Percentiles rank a stretch among this genome's conserved stretches.
phyloP scores from a whole-genome alignment of 2,888 invertebrate species.

The Cephonodes hylas region DNA sequence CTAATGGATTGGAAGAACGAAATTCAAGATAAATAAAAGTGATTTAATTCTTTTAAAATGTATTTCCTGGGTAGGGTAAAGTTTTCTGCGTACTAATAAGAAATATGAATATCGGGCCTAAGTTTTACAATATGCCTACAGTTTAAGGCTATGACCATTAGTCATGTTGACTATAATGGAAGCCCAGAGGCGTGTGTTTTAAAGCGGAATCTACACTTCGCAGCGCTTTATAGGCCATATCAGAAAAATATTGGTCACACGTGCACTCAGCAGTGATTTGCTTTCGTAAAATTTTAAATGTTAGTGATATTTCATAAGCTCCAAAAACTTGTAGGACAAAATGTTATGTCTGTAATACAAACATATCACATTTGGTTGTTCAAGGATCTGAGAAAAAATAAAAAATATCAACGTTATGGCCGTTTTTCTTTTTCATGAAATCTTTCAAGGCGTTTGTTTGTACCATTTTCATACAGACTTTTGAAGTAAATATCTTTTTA shows the following conservation, averaged over 20 bases:
- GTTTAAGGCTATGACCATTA: constrained; percentile 4
- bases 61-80: not conserved
- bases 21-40: not conserved
- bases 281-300: constrained; percentile 28
- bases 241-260: constrained; percentile 68
- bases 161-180: constrained; percentile 15
- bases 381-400: too few relatives aligned
- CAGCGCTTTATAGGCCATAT: constrained; percentile 57
- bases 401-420: constrained; percentile 18
- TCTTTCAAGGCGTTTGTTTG: not conserved
- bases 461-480: not conserved
- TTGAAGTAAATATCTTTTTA: not conserved
- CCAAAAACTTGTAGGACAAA: too few relatives aligned
- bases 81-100: not conserved
- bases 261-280: constrained; percentile 51
- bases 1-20: not conserved
- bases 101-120: not conserved
- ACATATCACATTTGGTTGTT: too few relatives aligned
- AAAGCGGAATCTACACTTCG: constrained; percentile 32
- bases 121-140: not conserved
- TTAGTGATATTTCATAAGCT: not conserved
- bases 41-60: not conserved
- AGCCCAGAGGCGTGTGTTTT: constrained; percentile 39
- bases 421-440: not conserved
- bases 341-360: too few relatives aligned